Evolutionary conservation across 2,113 vertebrate species (phyloP), one percentile per base, ranked within the genome.

Genomic region (Phoenicopterus ruber): DNA sequence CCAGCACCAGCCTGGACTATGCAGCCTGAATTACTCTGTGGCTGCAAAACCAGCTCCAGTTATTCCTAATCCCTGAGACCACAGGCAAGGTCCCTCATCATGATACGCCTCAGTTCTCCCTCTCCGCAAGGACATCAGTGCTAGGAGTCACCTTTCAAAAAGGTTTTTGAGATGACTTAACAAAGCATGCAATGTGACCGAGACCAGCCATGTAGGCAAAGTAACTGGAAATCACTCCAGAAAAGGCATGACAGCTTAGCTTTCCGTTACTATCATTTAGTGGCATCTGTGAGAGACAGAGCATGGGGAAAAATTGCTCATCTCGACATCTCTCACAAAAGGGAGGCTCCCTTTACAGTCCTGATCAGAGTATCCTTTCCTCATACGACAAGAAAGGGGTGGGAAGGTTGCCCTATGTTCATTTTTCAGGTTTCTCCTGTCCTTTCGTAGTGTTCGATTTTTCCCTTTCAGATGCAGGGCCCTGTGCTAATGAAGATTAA

Each of bases 401-500:
- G 57, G 47, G 34, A 89, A 94, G 31, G 21, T 69, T 38, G 24
- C 28, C 8, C 42, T 62, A 4, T 49, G 50, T 36, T 84, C 70
- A 54, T 67, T 86, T 93, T 92, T 77, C 40, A 91, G 70, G 13
- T 36, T 70, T 73, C 52, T 82, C 12, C 17, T 85, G 21, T 54
- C 25, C 19, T 74, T 94, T 57, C 7, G 14, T 58, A n/a, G 19
- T n/a, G 32, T 70, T 80, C 26, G 4, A n/a, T 47, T 93, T 90
- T 90, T 79, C 66, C 36, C 44, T 86, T 95, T 78, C 72, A 65
- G 46, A 73, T 58, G 49, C 26, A 84, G 31, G 15, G 16, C 14
- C 66, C 61, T 81, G 46, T 73, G 57, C 61, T 93, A 90, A 82
- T 92, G 82, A 92, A 89, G 82, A 88, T 65, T 90, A 95, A 96